phyloP scores from a whole-genome alignment of 2,797 vertebrate species.

The Sebastolobus altivelis region DNA sequence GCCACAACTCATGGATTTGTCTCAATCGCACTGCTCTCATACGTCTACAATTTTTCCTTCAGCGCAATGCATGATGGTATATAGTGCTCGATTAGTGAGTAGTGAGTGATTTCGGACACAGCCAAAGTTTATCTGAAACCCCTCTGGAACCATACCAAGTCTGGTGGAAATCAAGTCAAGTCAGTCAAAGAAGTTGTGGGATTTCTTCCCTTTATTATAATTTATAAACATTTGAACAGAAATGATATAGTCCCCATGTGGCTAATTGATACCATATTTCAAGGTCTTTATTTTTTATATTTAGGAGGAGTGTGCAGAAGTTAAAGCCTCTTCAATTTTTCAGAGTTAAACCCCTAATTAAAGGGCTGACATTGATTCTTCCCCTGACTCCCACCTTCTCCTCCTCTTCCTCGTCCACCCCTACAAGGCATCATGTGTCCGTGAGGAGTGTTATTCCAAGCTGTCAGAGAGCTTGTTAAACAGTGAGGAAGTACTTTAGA shows the following conservation, averaged over 20 bases:
- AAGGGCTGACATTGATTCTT: slow-evolving; percentile 7
- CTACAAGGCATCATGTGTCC: slow-evolving; percentile 16
- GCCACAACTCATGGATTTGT: no score
- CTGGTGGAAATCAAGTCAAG: background rate
- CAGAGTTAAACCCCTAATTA: background rate
- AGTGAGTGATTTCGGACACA: no score
- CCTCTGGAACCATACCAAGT: background rate
- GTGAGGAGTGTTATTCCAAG: slow-evolving; percentile 29
- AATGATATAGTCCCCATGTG: background rate
- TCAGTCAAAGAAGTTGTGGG: background rate
- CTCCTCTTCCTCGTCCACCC: background rate
- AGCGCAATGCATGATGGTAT: no score
- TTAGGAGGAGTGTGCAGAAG: background rate
- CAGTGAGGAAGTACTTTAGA: slow-evolving; percentile 42
- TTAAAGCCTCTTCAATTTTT: background rate
- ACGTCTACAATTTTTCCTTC: no score
- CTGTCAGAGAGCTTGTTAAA: slow-evolving; percentile 59
- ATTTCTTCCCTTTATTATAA: slow-evolving; percentile 3
- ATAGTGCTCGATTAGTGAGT: no score
- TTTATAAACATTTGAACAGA: slow-evolving; percentile 4
- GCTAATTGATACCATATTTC: background rate
- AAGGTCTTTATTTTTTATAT: background rate
- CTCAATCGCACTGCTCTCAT: no score
- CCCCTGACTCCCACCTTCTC: slow-evolving; percentile 3
- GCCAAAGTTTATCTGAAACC: background rate